Evolutionary conservation across 2,888 invertebrate species (phyloP).

Genomic region (Drosophila pseudotalamancana): DNA sequence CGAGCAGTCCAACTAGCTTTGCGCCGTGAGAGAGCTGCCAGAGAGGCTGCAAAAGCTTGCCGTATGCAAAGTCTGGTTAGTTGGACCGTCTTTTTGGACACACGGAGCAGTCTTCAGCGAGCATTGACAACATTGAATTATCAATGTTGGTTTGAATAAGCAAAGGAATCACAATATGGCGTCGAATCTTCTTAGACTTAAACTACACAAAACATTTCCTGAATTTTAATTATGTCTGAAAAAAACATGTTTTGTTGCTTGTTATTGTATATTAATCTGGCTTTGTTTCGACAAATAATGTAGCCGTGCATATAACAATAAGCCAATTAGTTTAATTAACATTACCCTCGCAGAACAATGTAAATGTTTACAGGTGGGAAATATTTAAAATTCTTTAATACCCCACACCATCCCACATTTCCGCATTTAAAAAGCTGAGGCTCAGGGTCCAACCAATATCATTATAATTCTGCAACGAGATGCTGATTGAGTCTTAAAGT

Average conservation of each 20-base stretch:
- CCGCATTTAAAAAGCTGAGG: neutral
- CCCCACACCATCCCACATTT: neutral
- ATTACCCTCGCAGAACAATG: too few relatives aligned
- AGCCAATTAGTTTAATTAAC: conserved; percentile 8
- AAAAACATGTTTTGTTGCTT: neutral
- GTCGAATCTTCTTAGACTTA: too few relatives aligned
- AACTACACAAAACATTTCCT: too few relatives aligned
- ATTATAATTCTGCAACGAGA: conserved; percentile 49
- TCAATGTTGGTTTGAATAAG: neutral
- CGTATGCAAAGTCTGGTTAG: neutral
- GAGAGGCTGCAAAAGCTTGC: conserved; percentile 43
- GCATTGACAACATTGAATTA: conserved; percentile 22
- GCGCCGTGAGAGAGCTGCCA: conserved; percentile 20
- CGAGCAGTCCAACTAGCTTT: conserved; percentile 28
- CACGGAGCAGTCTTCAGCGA: conserved; percentile 18
- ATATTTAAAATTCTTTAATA: conserved; percentile 2
- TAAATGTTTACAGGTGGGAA: too few relatives aligned
- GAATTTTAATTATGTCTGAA: neutral
- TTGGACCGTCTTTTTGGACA: neutral
- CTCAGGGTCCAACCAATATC: conserved; percentile 12
- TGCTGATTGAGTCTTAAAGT: conserved; percentile 71
- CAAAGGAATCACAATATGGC: neutral
- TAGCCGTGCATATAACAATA: conserved; percentile 8
- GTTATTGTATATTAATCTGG: neutral
- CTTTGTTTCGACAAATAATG: neutral